Base-by-base conservation (phyloP, 2,888 invertebrate species). In the Sphaeridia pumilis region DNA sequence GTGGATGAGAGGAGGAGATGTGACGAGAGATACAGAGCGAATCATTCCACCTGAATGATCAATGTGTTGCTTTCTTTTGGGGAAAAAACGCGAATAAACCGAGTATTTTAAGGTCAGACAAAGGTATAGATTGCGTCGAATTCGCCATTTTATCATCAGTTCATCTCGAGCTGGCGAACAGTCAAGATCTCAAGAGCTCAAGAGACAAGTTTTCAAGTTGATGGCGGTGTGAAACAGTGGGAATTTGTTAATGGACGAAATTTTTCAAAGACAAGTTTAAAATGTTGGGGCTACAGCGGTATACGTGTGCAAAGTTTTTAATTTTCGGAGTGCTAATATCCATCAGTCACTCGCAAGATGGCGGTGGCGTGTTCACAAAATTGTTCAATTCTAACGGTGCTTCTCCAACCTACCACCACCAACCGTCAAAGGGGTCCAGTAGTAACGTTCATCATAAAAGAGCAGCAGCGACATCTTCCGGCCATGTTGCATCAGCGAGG, bases 71-170 rank as follows among this genome's bases (percentile, higher is more conserved):
- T 38, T 38, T 17, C 17, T 38, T 14, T 14, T 14, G 20, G 5
- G 5, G 38, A 52, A 52, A 52, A 52, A 46, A 26, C 41, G 26
- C 25, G 7, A 31, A n/a, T n/a, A n/a, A n/a, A 38, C 27, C 20
- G 35, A 27, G 34, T 45, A 46, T 52, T 46, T 52, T 52, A 52
- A 52, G 52, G 52, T 52, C 52, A 46, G 7, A 22, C 22, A 41
- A 41, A 46, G 41, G 47, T 52, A 52, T 46, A 52, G 46, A 49
- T 46, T 42, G n/a, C 46, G 22, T 14, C 4, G 31, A 17, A 22
- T 7, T 28, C 27, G 20, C 7, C 20, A 34, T 22, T 43, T 28
- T 25, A 3, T 41, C 12, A 14, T 38, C 38, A 38, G 5, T 38
- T 38, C 10, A 5, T 7, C 38, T 20, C 5, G 12, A 14, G 7